phyloP scores from a whole-genome alignment of 1,140 invertebrate species.

The Agrypnia vestita region DNA sequence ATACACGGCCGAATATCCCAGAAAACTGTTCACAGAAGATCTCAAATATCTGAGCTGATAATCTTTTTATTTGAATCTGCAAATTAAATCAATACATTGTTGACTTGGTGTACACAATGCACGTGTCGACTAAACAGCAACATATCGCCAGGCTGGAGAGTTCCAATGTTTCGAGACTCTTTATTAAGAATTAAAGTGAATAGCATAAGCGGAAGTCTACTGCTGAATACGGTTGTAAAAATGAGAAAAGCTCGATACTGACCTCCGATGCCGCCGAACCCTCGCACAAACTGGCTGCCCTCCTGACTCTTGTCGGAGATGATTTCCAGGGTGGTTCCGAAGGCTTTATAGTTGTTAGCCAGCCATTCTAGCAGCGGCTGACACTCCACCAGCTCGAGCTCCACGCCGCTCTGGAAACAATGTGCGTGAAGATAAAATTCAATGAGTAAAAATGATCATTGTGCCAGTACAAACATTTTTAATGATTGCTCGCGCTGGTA shows the following conservation, averaged over 20 bases:
- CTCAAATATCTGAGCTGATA: too few species aligned
- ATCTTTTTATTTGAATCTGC: too few species aligned
- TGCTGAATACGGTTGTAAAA: background rate
- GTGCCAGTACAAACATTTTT: background rate
- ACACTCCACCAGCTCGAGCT: constrained; percentile 97
- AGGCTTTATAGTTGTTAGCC: constrained; percentile 99
- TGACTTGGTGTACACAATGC: too few species aligned
- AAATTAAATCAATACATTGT: too few species aligned
- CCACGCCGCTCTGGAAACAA: constrained; percentile 89
- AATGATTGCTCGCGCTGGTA: too few species aligned
- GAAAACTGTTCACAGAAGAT: too few species aligned
- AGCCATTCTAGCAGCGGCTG: constrained; percentile 98
- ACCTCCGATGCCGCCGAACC: constrained; percentile 99
- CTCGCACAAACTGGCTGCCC: constrained; percentile 99
- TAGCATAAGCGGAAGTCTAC: background rate
- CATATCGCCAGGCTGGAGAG: too few species aligned
- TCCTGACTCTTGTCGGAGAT: constrained; percentile 99
- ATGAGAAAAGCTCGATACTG: constrained; percentile 60
- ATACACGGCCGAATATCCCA: too few species aligned
- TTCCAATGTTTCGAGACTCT: too few species aligned
- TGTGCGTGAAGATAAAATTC: background rate
- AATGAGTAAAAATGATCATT: too few species aligned
- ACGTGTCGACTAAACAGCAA: too few species aligned
- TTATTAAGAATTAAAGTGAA: too few species aligned
- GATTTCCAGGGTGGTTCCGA: constrained; percentile 99